Base-by-base conservation (phyloP, 1,140 invertebrate species). In the Bombus sibiricus region DNA sequence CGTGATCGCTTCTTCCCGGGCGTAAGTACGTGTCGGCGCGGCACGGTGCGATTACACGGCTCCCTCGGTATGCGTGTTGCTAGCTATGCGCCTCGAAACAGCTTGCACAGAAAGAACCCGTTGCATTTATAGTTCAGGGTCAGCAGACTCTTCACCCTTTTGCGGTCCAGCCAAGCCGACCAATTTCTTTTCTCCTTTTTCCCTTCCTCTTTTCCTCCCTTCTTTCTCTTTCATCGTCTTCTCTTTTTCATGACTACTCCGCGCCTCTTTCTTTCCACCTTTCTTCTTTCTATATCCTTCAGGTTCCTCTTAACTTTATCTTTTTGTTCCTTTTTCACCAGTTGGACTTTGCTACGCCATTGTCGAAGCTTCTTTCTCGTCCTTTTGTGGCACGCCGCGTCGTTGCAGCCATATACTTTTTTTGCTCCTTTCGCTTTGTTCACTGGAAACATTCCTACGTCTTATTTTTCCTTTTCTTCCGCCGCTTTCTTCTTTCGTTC, bases 111-210 rank as follows among this genome's bases (percentile, higher is more conserved):
- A 90, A 92, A 90, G 89, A 86, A 85, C 69, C 86, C 71, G 74
- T 83, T 79, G 89, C 89, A 86, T 92, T 93, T 92, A 89, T 93
- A 92, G 92, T 93, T 93, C 92, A 93, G 91, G 91, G 92, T 93
- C 92, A 91, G 86, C 86, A 85, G 78, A 92, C 88, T 88, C 84
- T 75, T 53, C 43, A 57, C 74, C 73, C 81, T 81, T 73, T 74
- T 69, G 32, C 39, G 28, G 43, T 13, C 41, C n/a, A 83, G 86
- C 34, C 68, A 10, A 69, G 66, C 81, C 57, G 43, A 79, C 88
- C 77, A 84, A 90, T 86, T 91, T 74, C 81, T 28, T 64, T 37
- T 37, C 78, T 74, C 47, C 77, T 37, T 37, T 15, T 6, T 37
- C 75, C 32, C 28, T 3, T 37, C 22, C 37, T 41, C n/a, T 18